Evolutionary conservation across 2,888 invertebrate genomes (phyloP).

Genomic region (Linnaemya tessellans): DNA sequence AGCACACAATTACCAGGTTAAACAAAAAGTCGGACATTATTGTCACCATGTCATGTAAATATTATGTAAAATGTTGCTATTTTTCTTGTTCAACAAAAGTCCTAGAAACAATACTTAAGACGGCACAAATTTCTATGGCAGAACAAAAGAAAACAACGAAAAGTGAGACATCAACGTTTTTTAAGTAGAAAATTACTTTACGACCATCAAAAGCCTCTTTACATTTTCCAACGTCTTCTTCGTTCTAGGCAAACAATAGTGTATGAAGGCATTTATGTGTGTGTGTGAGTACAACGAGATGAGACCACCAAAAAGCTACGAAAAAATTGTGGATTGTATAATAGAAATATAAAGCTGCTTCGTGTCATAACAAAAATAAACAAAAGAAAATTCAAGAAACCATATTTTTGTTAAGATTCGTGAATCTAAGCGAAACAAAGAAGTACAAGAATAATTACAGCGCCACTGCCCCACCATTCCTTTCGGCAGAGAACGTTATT

Average conservation of each 20-base stretch:
- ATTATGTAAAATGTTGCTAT: background rate
- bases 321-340: slow-evolving; percentile 9
- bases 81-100: background rate
- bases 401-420: background rate
- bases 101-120: background rate
- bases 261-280: slow-evolving; percentile 6
- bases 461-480: background rate
- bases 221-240: slow-evolving; percentile 33
- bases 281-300: slow-evolving; percentile 15
- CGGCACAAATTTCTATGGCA: slow-evolving; percentile 29
- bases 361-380: background rate
- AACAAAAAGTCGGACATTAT: background rate
- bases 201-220: slow-evolving; percentile 64
- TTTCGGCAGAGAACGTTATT: background rate
- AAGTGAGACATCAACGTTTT: slow-evolving; percentile 51
- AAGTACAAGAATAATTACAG: slow-evolving; percentile 16
- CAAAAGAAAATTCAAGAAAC: background rate
- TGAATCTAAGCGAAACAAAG: background rate
- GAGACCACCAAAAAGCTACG: slow-evolving; percentile 12
- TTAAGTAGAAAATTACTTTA: slow-evolving; percentile 71
- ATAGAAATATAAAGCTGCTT: slow-evolving; percentile 26
- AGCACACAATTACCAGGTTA: slow-evolving; percentile 28
- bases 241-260: slow-evolving; percentile 16
- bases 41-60: slow-evolving; percentile 31
- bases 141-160: slow-evolving; percentile 31